phyloP scores from a whole-genome alignment of 37 sponge, comb jelly and placozoan genomes.

The Petrosia ficiformis region DNA sequence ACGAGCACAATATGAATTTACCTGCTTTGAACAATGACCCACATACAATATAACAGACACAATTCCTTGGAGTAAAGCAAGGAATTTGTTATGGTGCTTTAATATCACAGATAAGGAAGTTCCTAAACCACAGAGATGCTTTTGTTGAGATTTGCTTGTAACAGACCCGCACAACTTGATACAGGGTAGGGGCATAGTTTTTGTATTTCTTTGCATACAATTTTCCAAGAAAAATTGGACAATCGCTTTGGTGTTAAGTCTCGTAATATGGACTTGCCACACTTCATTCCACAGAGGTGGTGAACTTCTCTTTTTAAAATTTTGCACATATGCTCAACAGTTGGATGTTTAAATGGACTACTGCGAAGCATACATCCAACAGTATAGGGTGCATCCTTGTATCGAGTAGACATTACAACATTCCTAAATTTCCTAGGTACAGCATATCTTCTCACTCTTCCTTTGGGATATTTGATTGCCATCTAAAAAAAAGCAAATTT shows the following conservation, averaged over 20 bases:
- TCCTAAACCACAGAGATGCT: not conserved
- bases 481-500: too few relatives aligned
- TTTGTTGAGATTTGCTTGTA: not conserved
- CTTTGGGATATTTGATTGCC: not conserved
- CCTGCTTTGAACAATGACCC: conserved; percentile 35
- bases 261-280: conserved; percentile 2
- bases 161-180: not conserved
- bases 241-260: not conserved
- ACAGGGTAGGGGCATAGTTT: conserved; percentile 6
- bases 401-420: conserved; percentile 20
- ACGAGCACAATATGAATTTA: not conserved
- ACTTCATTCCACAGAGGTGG: not conserved
- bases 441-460: not conserved
- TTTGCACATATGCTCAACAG: not conserved
- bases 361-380: not conserved
- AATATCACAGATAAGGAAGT: conserved; percentile 15
- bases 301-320: not conserved
- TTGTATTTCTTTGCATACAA: conserved; percentile 3
- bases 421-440: conserved; percentile 5
- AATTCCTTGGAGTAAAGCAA: conserved; percentile 10
- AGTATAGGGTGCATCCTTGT: conserved; percentile 32
- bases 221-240: not conserved
- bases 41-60: conserved; percentile 19
- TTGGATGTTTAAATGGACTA: not conserved
- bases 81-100: conserved; percentile 5